A percentile compares a stretch with the other conserved stretches of the same genome.
These are phyloP conservation scores for Cryptophagus acutangulus DNA, from an alignment of 2,888 invertebrate genomes.

Conservation along the genomic window DNA sequence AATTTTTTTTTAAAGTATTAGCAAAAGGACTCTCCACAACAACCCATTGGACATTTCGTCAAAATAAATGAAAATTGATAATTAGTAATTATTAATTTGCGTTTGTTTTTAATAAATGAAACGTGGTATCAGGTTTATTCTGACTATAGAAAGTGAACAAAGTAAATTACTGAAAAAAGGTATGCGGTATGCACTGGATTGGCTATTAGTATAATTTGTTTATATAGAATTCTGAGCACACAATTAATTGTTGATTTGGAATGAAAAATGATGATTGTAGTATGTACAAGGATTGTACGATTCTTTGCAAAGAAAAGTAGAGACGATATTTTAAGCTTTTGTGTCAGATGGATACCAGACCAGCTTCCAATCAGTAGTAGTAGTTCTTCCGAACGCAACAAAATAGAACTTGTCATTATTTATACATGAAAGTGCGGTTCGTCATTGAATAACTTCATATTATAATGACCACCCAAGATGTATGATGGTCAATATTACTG, in stretches of 20 bases:
- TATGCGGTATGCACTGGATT: slow-evolving; percentile 6
- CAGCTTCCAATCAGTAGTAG: slow-evolving; percentile 9
- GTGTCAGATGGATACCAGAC: slow-evolving; percentile 5
- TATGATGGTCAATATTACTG: not conserved
- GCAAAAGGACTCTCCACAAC: too few relatives aligned
- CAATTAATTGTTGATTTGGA: slow-evolving; percentile 8
- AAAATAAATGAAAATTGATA: too few relatives aligned
- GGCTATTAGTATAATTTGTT: slow-evolving; percentile 9
- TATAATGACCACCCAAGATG: slow-evolving; percentile 8
- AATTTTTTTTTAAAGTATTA: too few relatives aligned
- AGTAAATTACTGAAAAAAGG: slow-evolving; percentile 7
- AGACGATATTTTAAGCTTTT: slow-evolving; percentile 7
- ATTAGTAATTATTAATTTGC: too few relatives aligned
- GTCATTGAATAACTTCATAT: slow-evolving; percentile 10
- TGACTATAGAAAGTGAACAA: too few relatives aligned
- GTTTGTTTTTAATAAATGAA: too few relatives aligned
- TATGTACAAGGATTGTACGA: slow-evolving; percentile 7
- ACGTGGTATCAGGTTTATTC: too few relatives aligned
- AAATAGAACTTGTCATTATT: slow-evolving; percentile 9
- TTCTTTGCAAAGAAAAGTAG: slow-evolving; percentile 1
- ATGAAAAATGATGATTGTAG: slow-evolving; percentile 9
- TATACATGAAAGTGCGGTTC: slow-evolving; percentile 10
- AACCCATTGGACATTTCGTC: too few relatives aligned
- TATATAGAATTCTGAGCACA: slow-evolving; percentile 6
- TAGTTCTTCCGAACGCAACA: slow-evolving; percentile 6